Percentiles rank a stretch among this genome's conserved stretches.
Evolutionary conservation across 2,113 vertebrate genomes (phyloP).

Genomic region (Lepus timidus): DNA sequence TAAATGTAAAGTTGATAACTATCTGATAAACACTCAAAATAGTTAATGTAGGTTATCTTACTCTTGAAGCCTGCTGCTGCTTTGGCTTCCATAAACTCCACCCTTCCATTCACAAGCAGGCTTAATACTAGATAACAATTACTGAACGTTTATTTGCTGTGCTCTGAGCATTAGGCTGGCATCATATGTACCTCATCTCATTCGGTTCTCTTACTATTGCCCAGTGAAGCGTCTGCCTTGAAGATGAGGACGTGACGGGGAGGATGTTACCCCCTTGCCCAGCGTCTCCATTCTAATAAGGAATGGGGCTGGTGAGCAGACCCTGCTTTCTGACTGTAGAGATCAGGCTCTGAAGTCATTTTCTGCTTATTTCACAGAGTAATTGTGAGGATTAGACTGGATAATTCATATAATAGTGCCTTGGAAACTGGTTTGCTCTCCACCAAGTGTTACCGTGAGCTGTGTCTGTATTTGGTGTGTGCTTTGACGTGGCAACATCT

Average conservation of each 20-base stretch:
- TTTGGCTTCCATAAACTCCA: background rate
- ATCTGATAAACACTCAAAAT: background rate
- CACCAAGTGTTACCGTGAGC: background rate
- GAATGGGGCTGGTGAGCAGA: background rate
- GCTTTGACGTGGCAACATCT: conserved; percentile 17
- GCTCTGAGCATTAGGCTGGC: background rate
- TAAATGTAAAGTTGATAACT: background rate
- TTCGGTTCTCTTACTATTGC: background rate
- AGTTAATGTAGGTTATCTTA: background rate
- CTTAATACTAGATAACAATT: background rate
- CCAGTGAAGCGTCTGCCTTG: background rate
- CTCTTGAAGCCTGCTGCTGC: background rate
- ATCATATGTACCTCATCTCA: conserved; percentile 4
- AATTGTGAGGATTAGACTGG: conserved; percentile 1
- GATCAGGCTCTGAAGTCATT: background rate
- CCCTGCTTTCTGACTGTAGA: background rate
- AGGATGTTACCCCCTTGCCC: background rate
- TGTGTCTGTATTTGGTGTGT: background rate
- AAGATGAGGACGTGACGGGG: background rate
- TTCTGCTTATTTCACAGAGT: background rate
- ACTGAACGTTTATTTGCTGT: conserved; percentile 9
- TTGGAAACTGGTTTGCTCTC: conserved; percentile 40
- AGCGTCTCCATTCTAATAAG: background rate
- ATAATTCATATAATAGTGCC: background rate
- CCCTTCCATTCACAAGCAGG: background rate